These are phyloP conservation scores for Carposina sasakii DNA, from an alignment of 1,140 invertebrate genomes.

Conservation along the genomic window DNA sequence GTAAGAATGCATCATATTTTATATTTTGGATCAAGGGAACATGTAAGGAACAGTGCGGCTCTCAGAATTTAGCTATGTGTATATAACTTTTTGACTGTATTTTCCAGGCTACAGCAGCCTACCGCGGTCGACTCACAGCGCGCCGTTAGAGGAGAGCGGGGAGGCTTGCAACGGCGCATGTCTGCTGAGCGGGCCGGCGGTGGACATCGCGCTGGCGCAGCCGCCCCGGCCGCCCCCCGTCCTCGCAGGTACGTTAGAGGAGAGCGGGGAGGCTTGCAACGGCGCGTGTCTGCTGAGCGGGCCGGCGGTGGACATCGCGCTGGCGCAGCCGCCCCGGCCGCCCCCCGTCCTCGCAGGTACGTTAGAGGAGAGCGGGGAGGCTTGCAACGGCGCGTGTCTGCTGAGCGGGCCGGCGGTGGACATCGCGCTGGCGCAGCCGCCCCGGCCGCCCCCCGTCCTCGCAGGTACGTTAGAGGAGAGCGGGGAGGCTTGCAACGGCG, in stretches of 20 bases:
- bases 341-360: too few relatives aligned
- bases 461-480: too few relatives aligned
- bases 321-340: too few relatives aligned
- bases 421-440: too few relatives aligned
- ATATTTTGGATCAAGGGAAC: neutral
- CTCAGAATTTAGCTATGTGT: neutral
- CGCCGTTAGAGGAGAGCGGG: slow-evolving; percentile 74
- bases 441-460: too few relatives aligned
- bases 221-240: slow-evolving; percentile 23
- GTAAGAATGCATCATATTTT: slow-evolving; percentile 32
- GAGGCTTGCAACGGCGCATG: slow-evolving; percentile 71
- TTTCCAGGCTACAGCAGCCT: slow-evolving; percentile 85
- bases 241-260: too few relatives aligned
- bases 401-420: too few relatives aligned
- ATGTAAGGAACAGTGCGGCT: too few relatives aligned
- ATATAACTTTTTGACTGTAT: neutral
- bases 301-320: too few relatives aligned
- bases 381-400: too few relatives aligned
- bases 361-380: too few relatives aligned
- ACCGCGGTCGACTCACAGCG: slow-evolving; percentile 85
- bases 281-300: slow-evolving; percentile 12
- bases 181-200: slow-evolving; percentile 61
- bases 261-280: slow-evolving; percentile 21
- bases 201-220: slow-evolving; percentile 64
- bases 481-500: too few relatives aligned